Evolutionary conservation across 2,113 vertebrate species (phyloP), one percentile per base, ranked within the genome.

Genomic region (Mirza zaza): DNA sequence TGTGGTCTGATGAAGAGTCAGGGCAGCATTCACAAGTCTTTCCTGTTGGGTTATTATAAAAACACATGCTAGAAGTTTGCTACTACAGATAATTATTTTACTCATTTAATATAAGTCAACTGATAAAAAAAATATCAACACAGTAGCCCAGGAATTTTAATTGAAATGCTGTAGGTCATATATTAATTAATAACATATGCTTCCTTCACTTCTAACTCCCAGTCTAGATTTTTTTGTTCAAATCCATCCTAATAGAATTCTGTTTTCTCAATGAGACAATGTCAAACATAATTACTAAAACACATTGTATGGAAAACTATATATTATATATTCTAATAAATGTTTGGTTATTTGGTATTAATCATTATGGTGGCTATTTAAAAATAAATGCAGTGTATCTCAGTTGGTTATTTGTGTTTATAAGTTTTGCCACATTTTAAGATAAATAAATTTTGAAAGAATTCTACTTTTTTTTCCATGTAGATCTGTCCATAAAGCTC

Each of bases 401-500:
- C 42, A 68, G 3, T 45, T 82, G n/a, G 11, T 50, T 82, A 34
- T 52, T 15, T 63, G 1, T 27, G 50, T 83, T 55, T 73, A 42
- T 42, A 18, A 57, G 4, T 68, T 93, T 70, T 84, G 9, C 14
- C 17, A 57, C 4, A 57, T 88, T 87, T 81, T 68, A 48, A 45
- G 18, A 91, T 83, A 48, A 25, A 50, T 42, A 45, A 18, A 50
- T 84, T 52, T 88, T 85, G 6, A 92, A 75, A 18, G 63, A 91
- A 52, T 21, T 52, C 2, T 65, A 36, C 32, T 61, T 73, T 61
- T 63, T 65, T 63, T 10, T 23, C 61, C 25, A 32, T 48, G 9
- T 42, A 50, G 14, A 67, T 91, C 55, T 94, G 8, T 91, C 12
- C 14, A 71, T 83, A 94, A 61, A 92, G 18, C 14, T 83, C 13